These are phyloP conservation scores for Geotrupes spiniger DNA, from an alignment of 2,888 invertebrate genomes.

Conservation along the genomic window DNA sequence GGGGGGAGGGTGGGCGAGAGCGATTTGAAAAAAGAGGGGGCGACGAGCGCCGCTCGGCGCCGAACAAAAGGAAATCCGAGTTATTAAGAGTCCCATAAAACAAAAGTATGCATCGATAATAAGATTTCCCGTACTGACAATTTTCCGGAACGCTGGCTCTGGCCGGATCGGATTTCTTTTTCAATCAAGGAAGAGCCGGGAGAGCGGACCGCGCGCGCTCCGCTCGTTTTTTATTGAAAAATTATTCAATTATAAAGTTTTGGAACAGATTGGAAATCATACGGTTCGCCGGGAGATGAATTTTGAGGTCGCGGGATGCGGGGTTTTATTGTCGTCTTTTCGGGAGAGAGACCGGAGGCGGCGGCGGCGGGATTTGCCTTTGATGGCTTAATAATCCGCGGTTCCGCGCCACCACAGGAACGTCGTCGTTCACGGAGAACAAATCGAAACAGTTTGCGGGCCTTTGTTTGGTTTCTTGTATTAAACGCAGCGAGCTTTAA, in stretches of 20 bases:
- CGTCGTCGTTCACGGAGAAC: too few relatives aligned
- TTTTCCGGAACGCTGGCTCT: slow-evolving; percentile 38
- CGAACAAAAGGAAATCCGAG: slow-evolving; percentile 26
- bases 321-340: slow-evolving; percentile 23
- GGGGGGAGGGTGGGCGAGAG: too few relatives aligned
- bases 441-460: too few relatives aligned
- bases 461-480: too few relatives aligned
- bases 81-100: slow-evolving; percentile 35
- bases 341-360: too few relatives aligned
- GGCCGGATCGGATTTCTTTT: slow-evolving; percentile 43
- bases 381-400: too few relatives aligned
- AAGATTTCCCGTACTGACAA: slow-evolving; percentile 41
- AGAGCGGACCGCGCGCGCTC: slow-evolving; percentile 30
- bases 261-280: slow-evolving; percentile 51
- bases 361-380: too few relatives aligned
- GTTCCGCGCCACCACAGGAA: too few relatives aligned
- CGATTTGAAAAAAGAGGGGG: neutral
- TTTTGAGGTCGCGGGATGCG: slow-evolving; percentile 36
- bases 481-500: too few relatives aligned
- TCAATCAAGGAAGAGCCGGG: slow-evolving; percentile 37
- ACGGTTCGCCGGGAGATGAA: slow-evolving; percentile 41
- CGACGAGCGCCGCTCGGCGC: slow-evolving; percentile 8
- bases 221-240: slow-evolving; percentile 51
- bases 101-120: slow-evolving; percentile 41
- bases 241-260: slow-evolving; percentile 52